Base-by-base conservation (phyloP, 2,888 invertebrate species). In the Drosophila koepferae region DNA sequence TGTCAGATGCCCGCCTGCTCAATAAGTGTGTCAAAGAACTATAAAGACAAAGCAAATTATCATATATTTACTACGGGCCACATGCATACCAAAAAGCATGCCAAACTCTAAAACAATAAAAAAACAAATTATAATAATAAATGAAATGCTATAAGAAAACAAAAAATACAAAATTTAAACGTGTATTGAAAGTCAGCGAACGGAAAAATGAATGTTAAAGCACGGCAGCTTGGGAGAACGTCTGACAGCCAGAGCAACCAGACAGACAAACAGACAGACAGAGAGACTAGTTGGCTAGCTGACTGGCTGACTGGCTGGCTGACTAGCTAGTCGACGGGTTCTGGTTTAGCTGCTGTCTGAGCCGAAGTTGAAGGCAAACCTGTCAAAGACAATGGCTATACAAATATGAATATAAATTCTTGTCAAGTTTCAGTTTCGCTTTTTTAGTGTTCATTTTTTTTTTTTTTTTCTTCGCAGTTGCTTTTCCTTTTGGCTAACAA, bases 361-460 rank as follows among this genome's bases (percentile, higher is more conserved):
- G 73, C 79, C 82, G 87, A 86, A 89, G 86, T 86, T 87, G 90
- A 90, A 87, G 86, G 86, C 84, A 81, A 90, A 90, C 86, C 58
- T 89, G 82, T 82, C 90, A 88, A 85, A 89, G 90, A 86, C 85
- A 86, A 86, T 90, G 88, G 77, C 77, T 71, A 36, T 62, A 64
- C 43, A 72, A 68, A 58, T 63, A 67, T 71, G 81, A 63, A 68
- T 63, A 63, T 63, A 63, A 65, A 72, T 77, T 77, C 72, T 77
- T 34, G 72, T 71, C 49, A 20, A 43, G 49, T 55, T 73, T 73
- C 64, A 36, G 60, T 78, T 76, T 76, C 79, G 74, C 74, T 78
- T 58, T 55, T 36, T 43, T 12, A 56, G 40, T 51, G 43, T 41
- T 6, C 43, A 36, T 43, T 44, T 43, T 12, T 38, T 34, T 16